These are phyloP conservation scores for Tenebrosternarchus preto DNA, from an alignment of 2,113 vertebrate species.

Conservation along the genomic window DNA sequence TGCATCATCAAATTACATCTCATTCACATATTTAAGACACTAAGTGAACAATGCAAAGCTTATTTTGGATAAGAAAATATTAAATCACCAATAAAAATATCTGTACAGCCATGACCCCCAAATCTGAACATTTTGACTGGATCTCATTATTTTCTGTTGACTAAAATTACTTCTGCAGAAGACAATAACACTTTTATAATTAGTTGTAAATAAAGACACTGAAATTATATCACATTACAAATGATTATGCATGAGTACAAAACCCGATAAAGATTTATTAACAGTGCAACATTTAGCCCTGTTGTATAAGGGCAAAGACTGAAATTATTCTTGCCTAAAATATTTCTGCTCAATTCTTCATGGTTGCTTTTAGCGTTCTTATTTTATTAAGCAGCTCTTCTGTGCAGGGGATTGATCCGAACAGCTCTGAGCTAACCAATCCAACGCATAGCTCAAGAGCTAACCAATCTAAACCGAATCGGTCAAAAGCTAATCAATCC, in stretches of 20 bases:
- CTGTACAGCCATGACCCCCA: conserved; percentile 10
- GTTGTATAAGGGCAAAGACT: neutral
- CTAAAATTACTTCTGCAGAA: neutral
- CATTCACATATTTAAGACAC: neutral
- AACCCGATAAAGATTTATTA: neutral
- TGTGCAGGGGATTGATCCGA: too few species aligned
- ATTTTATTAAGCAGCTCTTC: too few species aligned
- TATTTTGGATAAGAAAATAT: too few species aligned
- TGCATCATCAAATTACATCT: too few species aligned
- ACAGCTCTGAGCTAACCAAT: too few species aligned
- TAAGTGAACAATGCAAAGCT: neutral
- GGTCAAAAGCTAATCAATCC: too few species aligned
- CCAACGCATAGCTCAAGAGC: too few species aligned
- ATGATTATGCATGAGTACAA: too few species aligned
- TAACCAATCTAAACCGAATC: too few species aligned
- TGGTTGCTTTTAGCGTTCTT: too few species aligned
- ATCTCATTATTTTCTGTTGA: neutral
- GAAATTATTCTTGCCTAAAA: neutral
- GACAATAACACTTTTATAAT: neutral
- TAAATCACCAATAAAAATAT: conserved; percentile 6
- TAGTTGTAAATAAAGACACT: too few species aligned
- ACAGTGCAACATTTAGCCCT: conserved; percentile 21
- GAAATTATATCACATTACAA: too few species aligned
- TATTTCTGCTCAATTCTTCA: neutral
- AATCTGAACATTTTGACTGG: neutral